phyloP scores from a whole-genome alignment of 2,113 vertebrate genomes.

The Elachura formosa region DNA sequence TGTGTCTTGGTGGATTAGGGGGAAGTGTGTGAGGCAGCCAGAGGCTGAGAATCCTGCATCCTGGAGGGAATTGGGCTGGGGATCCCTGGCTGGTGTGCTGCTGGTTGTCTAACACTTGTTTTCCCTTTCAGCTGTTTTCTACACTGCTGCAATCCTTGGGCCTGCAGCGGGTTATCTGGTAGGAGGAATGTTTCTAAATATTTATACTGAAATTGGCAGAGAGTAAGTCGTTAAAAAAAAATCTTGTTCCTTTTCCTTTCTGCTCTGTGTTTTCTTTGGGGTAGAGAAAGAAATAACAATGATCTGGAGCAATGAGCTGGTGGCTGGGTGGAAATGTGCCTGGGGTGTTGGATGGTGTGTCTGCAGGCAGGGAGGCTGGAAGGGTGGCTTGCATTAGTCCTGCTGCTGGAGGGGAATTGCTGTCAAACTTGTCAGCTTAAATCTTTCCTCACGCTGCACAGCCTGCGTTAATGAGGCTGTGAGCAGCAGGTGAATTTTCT shows the following conservation, averaged over 20 bases:
- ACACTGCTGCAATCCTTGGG: conserved; percentile 92
- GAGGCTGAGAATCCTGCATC: background rate
- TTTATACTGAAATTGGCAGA: conserved; percentile 83
- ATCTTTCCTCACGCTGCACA: conserved; percentile 6
- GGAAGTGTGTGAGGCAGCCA: background rate
- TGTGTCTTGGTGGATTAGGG: background rate
- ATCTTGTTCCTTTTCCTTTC: conserved; percentile 56
- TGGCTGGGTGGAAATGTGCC: background rate
- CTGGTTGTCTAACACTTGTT: background rate
- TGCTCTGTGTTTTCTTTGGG: conserved; percentile 33
- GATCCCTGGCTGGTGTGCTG: background rate
- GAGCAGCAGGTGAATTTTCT: conserved; percentile 43
- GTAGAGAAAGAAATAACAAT: background rate
- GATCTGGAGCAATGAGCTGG: background rate
- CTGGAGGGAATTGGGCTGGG: background rate
- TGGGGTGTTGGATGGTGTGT: background rate
- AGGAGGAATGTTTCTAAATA: conserved; percentile 90
- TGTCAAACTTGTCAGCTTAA: conserved; percentile 8
- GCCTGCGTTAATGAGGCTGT: background rate
- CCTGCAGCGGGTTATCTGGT: conserved; percentile 93
- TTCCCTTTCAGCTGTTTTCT: conserved; percentile 83
- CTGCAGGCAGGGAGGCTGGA: background rate
- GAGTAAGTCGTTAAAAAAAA: conserved; percentile 78
- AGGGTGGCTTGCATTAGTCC: background rate
- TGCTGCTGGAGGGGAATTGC: background rate